A percentile compares a stretch with the other conserved stretches of the same genome.
phyloP scores from a whole-genome alignment of 2,797 vertebrate species.

The Trichosurus vulpecula region DNA sequence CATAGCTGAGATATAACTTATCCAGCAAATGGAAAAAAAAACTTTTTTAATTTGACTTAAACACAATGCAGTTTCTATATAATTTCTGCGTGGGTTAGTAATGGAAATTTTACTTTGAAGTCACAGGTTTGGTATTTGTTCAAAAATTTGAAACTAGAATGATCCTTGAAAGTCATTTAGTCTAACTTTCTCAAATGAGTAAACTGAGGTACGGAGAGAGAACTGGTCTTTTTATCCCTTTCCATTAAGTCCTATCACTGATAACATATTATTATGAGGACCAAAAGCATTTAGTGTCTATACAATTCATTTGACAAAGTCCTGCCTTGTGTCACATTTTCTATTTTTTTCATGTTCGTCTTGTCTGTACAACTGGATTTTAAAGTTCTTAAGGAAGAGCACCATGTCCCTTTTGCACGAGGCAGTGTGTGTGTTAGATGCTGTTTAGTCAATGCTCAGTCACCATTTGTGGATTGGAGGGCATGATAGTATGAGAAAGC shows the following conservation, averaged over 20 bases:
- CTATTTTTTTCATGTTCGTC: background rate
- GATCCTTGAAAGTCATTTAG: background rate
- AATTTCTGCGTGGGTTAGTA: background rate
- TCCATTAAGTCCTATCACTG: background rate
- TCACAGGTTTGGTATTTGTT: background rate
- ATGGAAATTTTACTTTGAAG: background rate
- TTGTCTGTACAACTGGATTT: background rate
- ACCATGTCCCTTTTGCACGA: background rate
- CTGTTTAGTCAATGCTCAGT: background rate
- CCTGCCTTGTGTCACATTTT: background rate
- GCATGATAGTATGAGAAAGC: background rate
- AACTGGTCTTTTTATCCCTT: background rate
- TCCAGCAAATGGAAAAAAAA: background rate
- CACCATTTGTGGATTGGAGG: background rate
- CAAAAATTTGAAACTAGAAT: background rate
- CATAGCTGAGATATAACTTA: background rate
- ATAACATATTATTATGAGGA: background rate
- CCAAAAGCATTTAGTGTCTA: background rate
- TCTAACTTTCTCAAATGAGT: background rate
- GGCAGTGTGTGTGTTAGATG: background rate
- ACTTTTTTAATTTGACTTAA: background rate
- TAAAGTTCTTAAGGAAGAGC: background rate
- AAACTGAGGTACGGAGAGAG: background rate
- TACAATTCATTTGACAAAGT: background rate
- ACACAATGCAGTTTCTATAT: background rate